Evolutionary conservation across 2,888 invertebrate species (phyloP), one percentile per base, ranked within the genome.

Genomic region (Leucoptera coffeella): DNA sequence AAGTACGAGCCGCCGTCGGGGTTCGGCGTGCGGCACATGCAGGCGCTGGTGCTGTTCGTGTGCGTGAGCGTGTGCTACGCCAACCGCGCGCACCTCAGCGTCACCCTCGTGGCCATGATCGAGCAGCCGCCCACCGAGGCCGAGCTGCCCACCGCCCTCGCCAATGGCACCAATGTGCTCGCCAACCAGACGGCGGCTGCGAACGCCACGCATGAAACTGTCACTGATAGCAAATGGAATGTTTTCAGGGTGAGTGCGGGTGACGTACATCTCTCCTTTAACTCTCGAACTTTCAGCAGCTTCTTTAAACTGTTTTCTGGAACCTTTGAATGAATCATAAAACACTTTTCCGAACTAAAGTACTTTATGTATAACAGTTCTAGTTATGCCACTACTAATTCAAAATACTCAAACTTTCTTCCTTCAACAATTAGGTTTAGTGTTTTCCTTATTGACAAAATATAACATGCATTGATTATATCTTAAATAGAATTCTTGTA

Each of bases 51-150:
- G 2, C 38, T 60, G 1, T 60, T 61, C 34, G 31, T 50, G 15
- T 35, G 50, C 22, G 29, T 61, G 2, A 41, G 50, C 0, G 39
- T 50, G 3, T 50, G 34, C 0, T 50, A 38, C 27, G 35, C 47
- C 0, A 43, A 50, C 30, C 20, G 35, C 7, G 33, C 36, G 2
- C 38, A 39, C 17, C 42, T 58, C 5, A 51, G 55, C 22, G 53
- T 58, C 0, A 43, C 54, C 4, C 43, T 60, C 42, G 61, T 60
- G 0, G 60, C 55, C n/a, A 60, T 61, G 55, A 56, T 23, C n/a
- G n/a, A n/a, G n/a, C n/a, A n/a, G n/a, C n/a, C n/a, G n/a, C n/a
- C n/a, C n/a, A n/a, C n/a, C n/a, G n/a, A n/a, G n/a, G n/a, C n/a
- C n/a, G n/a, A n/a, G n/a, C n/a, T n/a, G n/a, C n/a, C n/a, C n/a